Evolutionary conservation across 2,888 invertebrate genomes (phyloP).

Genomic region (Xestia sexstrigata): DNA sequence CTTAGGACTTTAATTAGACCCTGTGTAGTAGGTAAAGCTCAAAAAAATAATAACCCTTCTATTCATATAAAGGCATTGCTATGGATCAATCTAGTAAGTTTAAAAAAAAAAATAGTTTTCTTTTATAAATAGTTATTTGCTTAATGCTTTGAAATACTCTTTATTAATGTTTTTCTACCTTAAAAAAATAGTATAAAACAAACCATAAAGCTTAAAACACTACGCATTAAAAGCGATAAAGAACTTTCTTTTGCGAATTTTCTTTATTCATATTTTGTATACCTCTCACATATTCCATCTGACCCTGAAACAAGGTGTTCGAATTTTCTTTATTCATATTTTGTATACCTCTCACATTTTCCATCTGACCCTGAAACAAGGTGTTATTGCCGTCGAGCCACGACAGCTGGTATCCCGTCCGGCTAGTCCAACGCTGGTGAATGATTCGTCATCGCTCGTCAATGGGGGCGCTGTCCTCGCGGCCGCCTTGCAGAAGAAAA

Average conservation of each 20-base stretch:
- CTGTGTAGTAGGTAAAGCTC: neutral
- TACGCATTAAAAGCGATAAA: neutral
- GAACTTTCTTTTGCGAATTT: too few species aligned
- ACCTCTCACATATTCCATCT: slow-evolving; percentile 27
- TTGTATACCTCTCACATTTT: slow-evolving; percentile 30
- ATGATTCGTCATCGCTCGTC: slow-evolving; percentile 89
- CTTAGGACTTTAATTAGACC: neutral
- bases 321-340: neutral
- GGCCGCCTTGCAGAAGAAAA: slow-evolving; percentile 96
- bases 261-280: neutral
- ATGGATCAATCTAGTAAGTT: neutral
- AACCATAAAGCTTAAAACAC: neutral
- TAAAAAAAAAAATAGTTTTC: neutral
- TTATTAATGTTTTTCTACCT: neutral
- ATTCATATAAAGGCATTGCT: neutral
- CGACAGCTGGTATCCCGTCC: slow-evolving; percentile 86
- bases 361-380: slow-evolving; percentile 40
- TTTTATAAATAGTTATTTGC: neutral
- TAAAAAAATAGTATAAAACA: neutral
- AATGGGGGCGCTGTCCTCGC: slow-evolving; percentile 95
- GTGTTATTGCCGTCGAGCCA: slow-evolving; percentile 78
- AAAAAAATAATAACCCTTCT: neutral
- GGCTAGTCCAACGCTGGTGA: slow-evolving; percentile 83
- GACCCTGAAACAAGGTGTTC: slow-evolving; percentile 56
- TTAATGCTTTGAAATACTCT: neutral